Evolutionary conservation across 2,888 invertebrate species (phyloP).

Genomic region (Eupithecia subfuscata): DNA sequence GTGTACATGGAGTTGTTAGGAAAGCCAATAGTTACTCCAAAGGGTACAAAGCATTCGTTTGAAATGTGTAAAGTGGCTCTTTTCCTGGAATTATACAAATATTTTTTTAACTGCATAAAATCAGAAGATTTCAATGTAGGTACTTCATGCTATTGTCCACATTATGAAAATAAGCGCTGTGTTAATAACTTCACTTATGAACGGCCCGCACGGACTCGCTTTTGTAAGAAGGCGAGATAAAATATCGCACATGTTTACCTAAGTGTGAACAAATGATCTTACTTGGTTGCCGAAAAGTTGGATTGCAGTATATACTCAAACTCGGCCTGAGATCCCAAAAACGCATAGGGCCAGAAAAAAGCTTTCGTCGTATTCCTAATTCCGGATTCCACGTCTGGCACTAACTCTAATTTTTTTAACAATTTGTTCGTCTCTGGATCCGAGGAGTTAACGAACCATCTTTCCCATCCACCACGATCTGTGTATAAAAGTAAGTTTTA

Average conservation of each 20-base stretch:
- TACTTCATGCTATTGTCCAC: background rate
- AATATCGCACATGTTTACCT: background rate
- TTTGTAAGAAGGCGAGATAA: background rate
- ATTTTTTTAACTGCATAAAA: background rate
- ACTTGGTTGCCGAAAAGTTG: slow-evolving; percentile 85
- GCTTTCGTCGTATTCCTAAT: slow-evolving; percentile 89
- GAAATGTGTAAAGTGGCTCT: slow-evolving; percentile 88
- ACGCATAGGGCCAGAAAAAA: slow-evolving; percentile 91
- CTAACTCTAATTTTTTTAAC: slow-evolving; percentile 87
- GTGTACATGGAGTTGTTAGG: slow-evolving; percentile 87
- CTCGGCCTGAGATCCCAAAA: slow-evolving; percentile 88
- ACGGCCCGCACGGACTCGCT: background rate
- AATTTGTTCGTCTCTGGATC: slow-evolving; percentile 86
- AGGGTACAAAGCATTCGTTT: slow-evolving; percentile 89
- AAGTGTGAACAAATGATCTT: slow-evolving; percentile 41
- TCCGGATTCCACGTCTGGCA: slow-evolving; percentile 87
- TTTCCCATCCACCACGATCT: slow-evolving; percentile 91
- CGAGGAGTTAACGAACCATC: slow-evolving; percentile 88
- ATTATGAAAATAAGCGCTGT: background rate
- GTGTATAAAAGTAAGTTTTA: background rate
- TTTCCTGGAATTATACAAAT: slow-evolving; percentile 67
- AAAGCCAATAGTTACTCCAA: slow-evolving; percentile 86
- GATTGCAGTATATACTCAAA: slow-evolving; percentile 89
- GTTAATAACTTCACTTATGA: background rate
- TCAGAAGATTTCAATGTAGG: background rate